Conservation (phyloP, 2,797 vertebrate species). For the Notolabrus celidotus region DNA sequence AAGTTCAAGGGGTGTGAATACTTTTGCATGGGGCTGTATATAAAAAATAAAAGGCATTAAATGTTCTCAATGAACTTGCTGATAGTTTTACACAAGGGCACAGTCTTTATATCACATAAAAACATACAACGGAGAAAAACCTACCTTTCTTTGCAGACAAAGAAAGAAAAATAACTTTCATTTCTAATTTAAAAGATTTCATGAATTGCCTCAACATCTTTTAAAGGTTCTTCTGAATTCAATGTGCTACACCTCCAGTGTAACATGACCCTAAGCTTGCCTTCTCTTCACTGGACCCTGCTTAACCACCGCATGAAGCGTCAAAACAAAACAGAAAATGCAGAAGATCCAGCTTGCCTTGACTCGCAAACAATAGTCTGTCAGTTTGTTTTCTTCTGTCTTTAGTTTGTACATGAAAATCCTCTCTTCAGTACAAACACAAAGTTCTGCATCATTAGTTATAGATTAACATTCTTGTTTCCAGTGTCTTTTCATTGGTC, state of each 20-base stretch:
- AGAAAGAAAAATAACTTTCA: no score
- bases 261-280: neutral
- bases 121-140: no score
- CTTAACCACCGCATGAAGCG: neutral
- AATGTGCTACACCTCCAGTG: neutral
- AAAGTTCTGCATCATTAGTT: neutral
- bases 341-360: constrained; percentile 14
- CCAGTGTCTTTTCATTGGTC: neutral
- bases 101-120: no score
- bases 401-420: neutral
- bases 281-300: neutral
- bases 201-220: no score
- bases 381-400: neutral
- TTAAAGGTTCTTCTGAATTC: neutral
- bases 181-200: no score
- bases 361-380: neutral
- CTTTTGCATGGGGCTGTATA: no score
- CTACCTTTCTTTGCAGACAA: no score
- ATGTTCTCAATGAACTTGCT: no score
- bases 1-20: no score
- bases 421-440: neutral
- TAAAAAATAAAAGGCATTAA: no score
- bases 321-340: constrained; percentile 8
- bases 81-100: no score
- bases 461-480: neutral